Base-by-base conservation (phyloP, 2,888 invertebrate species). In the Drosophila hamatofila region DNA sequence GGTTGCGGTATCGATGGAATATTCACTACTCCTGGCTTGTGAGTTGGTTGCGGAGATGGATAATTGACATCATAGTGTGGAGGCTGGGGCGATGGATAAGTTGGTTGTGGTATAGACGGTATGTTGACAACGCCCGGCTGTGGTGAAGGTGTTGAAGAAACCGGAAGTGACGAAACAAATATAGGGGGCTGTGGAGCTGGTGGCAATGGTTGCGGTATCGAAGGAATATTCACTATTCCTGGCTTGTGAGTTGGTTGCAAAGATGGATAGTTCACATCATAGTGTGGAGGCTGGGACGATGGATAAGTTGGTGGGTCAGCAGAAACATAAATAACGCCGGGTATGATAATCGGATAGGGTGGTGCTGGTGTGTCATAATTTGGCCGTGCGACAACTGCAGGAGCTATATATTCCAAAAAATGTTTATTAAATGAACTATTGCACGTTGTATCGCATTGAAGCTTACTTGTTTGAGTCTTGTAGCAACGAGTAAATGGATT, bases 321-420 rank as follows among this genome's bases (percentile, higher is more conserved):
- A 92, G 44, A 91, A 93, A 87, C 94, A 94, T 52, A 95, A 94
- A 93, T 94, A 93, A 59, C 95, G 5, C 79, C 95, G 2, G 94
- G 94, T 49, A 90, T 84, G 1, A 75, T 78, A 49, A 65, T 91
- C 89, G 71, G 91, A 80, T 83, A 92, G 90, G 94, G 94, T 90
- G 96, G 96, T 78, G 95, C 94, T 12, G 97, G 96, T 56, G 95
- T 94, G 91, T 96, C 96, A 88, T 94, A 89, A 93, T 90, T 97
- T 96, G 61, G 95, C 92, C 23, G 97, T 48, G 52, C 51, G 9
- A 54, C 51, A 48, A 44, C 61, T 27, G 69, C 21, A 42, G 54
- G 21, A 23, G 60, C 69, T 78, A 21, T 7, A 63, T 49, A 27
- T 25, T 7, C n/a, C 61, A 23, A 72, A 46, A 42, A 3, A 51